Evolutionary conservation across 2,888 invertebrate genomes (phyloP).

Genomic region (Branchellion lobata): DNA sequence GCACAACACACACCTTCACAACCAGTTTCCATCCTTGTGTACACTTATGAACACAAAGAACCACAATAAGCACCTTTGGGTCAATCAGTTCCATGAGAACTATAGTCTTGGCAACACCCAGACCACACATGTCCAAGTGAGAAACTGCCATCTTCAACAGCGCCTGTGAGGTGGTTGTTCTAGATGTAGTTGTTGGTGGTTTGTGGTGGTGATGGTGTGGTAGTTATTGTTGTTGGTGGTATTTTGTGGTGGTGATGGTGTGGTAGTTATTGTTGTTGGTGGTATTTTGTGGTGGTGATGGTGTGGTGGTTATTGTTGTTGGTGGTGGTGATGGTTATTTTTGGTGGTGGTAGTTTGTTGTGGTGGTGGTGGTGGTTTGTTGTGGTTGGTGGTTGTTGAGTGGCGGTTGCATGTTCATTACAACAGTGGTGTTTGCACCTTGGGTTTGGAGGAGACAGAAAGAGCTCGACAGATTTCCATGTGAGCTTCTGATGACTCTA

Average conservation of each 20-base stretch:
- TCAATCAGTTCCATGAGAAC: conserved; percentile 57
- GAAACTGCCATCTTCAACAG: conserved; percentile 55
- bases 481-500: conserved; percentile 56
- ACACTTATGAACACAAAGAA: too few relatives aligned
- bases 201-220: background rate
- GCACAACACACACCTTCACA: background rate
- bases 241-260: background rate
- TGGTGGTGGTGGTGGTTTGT: background rate
- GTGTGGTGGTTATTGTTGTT: too few relatives aligned
- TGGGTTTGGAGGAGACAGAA: conserved; percentile 55
- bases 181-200: background rate
- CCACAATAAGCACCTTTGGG: conserved; percentile 56
- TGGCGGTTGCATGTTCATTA: background rate
- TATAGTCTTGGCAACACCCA: conserved; percentile 56
- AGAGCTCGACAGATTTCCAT: conserved; percentile 59
- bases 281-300: too few relatives aligned
- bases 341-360: too few relatives aligned
- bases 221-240: background rate
- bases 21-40: too few relatives aligned
- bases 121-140: conserved; percentile 56
- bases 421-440: conserved; percentile 16
- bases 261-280: background rate
- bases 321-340: too few relatives aligned
- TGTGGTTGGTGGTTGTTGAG: background rate
- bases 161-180: conserved; percentile 44